Percentiles rank a stretch among this genome's conserved stretches.
Conservation (phyloP, 2,888 invertebrate species). For the Andrena trimmerana region DNA sequence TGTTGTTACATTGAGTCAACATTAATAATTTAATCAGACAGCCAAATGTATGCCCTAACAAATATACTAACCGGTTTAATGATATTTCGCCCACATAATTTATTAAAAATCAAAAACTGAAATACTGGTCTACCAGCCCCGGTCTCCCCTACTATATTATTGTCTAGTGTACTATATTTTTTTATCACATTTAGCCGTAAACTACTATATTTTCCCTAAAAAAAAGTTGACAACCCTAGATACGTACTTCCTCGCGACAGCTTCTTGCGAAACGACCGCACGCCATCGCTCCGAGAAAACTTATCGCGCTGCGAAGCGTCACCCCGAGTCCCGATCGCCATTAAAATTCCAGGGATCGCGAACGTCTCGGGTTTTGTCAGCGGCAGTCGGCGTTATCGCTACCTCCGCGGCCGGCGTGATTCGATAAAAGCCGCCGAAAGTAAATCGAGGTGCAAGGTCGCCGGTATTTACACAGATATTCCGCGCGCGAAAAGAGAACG, state of each 20-base stretch:
- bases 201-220: no score
- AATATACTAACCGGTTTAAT: no score
- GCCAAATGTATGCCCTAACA: no score
- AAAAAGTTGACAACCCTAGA: no score
- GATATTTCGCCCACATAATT: no score
- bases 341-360: slow-evolving; percentile 22
- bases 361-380: not conserved
- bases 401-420: not conserved
- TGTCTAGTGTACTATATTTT: no score
- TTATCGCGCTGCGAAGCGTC: slow-evolving; percentile 21
- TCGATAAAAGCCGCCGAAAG: slow-evolving; percentile 20
- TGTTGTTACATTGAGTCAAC: no score
- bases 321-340: not conserved
- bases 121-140: no score
- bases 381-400: not conserved
- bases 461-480: slow-evolving; percentile 49
- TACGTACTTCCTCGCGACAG: not conserved
- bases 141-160: no score
- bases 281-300: slow-evolving; percentile 12
- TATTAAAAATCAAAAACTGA: no score
- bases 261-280: slow-evolving; percentile 17
- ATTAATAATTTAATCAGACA: no score
- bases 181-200: no score
- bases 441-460: slow-evolving; percentile 57
- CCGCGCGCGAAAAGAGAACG: slow-evolving; percentile 48